Evolutionary conservation across 37 sponge, comb jelly and placozoan species (phyloP).

Genomic region (Petrosia ficiformis): DNA sequence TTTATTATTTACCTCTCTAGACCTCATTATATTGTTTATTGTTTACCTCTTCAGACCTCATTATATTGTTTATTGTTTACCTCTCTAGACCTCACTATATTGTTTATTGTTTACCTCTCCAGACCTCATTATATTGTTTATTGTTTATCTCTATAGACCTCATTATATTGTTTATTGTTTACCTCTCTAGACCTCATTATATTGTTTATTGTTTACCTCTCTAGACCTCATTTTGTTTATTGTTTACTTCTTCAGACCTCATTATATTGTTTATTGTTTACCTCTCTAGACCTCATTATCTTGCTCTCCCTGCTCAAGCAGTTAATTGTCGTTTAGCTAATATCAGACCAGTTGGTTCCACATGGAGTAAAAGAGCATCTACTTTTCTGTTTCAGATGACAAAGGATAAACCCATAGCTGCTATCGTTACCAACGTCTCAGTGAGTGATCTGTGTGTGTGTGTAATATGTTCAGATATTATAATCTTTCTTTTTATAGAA

Average conservation of each 20-base stretch:
- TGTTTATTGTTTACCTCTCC: too few relatives aligned
- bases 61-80: too few relatives aligned
- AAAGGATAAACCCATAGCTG: slow-evolving; percentile 42
- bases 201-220: too few relatives aligned
- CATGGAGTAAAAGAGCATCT: slow-evolving; percentile 40
- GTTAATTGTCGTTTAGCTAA: slow-evolving; percentile 57
- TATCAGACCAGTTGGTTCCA: slow-evolving; percentile 48
- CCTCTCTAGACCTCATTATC: slow-evolving; percentile 39
- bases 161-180: too few relatives aligned
- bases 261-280: slow-evolving; percentile 44
- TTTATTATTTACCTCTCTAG: too few relatives aligned
- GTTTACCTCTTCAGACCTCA: too few relatives aligned
- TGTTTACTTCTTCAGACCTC: slow-evolving; percentile 38
- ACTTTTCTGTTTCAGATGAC: slow-evolving; percentile 48
- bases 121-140: too few relatives aligned
- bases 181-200: too few relatives aligned
- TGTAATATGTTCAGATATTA: neutral
- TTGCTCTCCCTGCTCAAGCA: slow-evolving; percentile 62
- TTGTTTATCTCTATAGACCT: too few relatives aligned
- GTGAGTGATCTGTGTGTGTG: slow-evolving; percentile 12
- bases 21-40: too few relatives aligned
- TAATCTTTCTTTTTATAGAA: slow-evolving; percentile 10
- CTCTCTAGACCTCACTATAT: too few relatives aligned
- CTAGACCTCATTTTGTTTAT: too few relatives aligned
- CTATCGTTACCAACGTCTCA: slow-evolving; percentile 24